These are phyloP conservation scores for Paratrypauchen microcephalus DNA, from an alignment of 2,797 vertebrate species.

Conservation along the genomic window DNA sequence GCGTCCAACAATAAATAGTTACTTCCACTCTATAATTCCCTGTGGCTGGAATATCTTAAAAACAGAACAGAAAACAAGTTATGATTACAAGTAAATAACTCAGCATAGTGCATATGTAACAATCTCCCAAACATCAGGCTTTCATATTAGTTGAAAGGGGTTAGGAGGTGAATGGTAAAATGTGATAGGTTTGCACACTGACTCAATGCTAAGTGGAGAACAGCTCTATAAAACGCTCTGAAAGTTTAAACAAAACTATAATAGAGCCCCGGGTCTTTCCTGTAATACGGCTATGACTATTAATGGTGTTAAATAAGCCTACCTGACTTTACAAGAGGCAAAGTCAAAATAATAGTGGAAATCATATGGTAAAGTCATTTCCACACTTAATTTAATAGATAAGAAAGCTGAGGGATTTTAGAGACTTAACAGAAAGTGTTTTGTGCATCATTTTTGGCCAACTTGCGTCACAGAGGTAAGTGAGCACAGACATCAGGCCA, in stretches of 20 bases:
- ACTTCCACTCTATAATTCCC: constrained; percentile 18
- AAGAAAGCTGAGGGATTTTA: background rate
- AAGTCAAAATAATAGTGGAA: background rate
- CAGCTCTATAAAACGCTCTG: constrained; percentile 24
- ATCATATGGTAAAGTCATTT: constrained; percentile 3
- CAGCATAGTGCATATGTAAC: constrained; percentile 55
- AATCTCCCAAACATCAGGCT: constrained; percentile 32
- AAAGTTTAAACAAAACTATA: constrained; percentile 22
- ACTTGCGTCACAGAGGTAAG: background rate
- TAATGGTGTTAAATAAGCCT: background rate
- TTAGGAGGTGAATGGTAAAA: constrained; percentile 55
- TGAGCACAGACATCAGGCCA: background rate
- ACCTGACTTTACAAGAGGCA: constrained; percentile 5
- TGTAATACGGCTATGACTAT: background rate
- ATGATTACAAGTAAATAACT: constrained; percentile 55
- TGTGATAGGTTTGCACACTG: constrained; percentile 61
- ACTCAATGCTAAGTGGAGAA: constrained; percentile 50
- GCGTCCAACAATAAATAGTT: constrained; percentile 17
- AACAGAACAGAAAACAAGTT: constrained; percentile 29
- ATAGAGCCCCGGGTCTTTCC: constrained; percentile 5
- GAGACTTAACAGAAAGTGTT: background rate
- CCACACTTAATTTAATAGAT: background rate
- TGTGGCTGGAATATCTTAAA: constrained; percentile 44
- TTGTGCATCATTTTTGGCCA: background rate
- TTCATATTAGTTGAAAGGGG: constrained; percentile 46